Evolutionary conservation across 2,888 invertebrate species (phyloP).

Genomic region (Mechanitis mazaeus): DNA sequence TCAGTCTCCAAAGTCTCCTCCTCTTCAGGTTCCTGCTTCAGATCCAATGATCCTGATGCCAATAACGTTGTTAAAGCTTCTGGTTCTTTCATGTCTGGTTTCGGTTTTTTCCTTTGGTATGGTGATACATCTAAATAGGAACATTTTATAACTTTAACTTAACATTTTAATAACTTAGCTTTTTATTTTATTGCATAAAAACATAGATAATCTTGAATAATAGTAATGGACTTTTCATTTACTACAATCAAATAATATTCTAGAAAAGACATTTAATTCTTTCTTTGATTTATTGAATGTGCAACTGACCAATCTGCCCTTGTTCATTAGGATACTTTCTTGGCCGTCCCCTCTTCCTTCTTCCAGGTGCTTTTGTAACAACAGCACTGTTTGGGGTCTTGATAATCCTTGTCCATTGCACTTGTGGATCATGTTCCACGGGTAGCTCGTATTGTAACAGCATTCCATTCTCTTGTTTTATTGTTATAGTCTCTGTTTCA

Average conservation of each 20-base stretch:
- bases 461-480: constrained; percentile 72
- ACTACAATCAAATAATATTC: no score
- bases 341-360: constrained; percentile 63
- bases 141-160: no score
- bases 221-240: no score
- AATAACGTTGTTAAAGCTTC: constrained; percentile 51
- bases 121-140: constrained; percentile 45
- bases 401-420: constrained; percentile 59
- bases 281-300: background rate
- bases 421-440: constrained; percentile 63
- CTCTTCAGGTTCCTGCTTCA: constrained; percentile 54
- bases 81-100: constrained; percentile 44
- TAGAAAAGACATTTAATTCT: background rate
- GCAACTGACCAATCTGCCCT: constrained; percentile 60
- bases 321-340: constrained; percentile 70
- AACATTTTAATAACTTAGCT: no score
- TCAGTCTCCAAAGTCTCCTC: constrained; percentile 34
- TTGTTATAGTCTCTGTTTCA: constrained; percentile 71
- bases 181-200: no score
- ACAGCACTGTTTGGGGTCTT: constrained; percentile 51
- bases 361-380: constrained; percentile 62
- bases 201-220: no score
- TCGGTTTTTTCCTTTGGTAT: constrained; percentile 62
- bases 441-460: constrained; percentile 70
- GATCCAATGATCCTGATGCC: constrained; percentile 44